These are phyloP conservation scores for Selene dorsalis DNA, from an alignment of 2,797 vertebrate species.

Conservation along the genomic window DNA sequence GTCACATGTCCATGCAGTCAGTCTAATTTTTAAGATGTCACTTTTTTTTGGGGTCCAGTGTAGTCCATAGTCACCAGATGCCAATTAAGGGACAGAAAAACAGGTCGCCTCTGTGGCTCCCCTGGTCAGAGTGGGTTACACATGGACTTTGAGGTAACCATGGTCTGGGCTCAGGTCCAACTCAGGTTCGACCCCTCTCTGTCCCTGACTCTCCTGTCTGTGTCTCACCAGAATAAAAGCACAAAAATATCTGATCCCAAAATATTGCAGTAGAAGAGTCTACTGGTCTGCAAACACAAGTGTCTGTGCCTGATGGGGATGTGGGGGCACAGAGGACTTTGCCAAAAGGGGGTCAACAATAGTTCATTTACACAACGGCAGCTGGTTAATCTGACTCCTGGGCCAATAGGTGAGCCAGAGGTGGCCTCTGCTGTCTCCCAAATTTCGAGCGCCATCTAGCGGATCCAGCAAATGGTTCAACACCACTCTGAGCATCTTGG, in stretches of 20 bases:
- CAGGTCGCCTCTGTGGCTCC: too few relatives aligned
- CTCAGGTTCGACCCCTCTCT: too few relatives aligned
- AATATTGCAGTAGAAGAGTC: background rate
- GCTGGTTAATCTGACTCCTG: background rate
- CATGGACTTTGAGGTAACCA: too few relatives aligned
- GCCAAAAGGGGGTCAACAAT: background rate
- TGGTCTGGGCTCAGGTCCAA: too few relatives aligned
- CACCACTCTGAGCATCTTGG: background rate
- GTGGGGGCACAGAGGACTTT: background rate
- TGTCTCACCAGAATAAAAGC: too few relatives aligned
- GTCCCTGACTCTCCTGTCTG: too few relatives aligned
- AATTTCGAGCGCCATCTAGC: conserved; percentile 57
- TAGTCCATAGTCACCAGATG: background rate
- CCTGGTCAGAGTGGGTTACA: too few relatives aligned
- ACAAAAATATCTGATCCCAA: too few relatives aligned
- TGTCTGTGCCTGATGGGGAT: background rate
- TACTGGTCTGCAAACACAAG: background rate
- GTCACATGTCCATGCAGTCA: background rate
- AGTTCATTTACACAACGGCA: background rate
- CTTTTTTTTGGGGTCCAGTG: background rate
- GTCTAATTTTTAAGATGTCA: background rate
- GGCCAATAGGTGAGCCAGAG: conserved; percentile 1
- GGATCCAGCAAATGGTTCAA: background rate
- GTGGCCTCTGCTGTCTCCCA: background rate
- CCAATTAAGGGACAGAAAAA: background rate